Evolutionary conservation across 2,888 invertebrate genomes (phyloP).

Genomic region (Rotaria sp.): DNA sequence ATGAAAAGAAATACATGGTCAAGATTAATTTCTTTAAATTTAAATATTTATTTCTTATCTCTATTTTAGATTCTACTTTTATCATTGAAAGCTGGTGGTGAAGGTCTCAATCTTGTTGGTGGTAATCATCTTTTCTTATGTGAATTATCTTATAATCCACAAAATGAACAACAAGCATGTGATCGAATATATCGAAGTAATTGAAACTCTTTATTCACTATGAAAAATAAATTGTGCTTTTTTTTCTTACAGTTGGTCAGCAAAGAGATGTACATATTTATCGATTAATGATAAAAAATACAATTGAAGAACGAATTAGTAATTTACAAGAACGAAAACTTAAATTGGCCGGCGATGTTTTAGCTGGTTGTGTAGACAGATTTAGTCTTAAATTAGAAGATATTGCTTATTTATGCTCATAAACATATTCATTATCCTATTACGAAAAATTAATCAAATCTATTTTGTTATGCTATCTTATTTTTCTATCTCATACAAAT

Average conservation of each 20-base stretch:
- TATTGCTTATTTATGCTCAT: slow-evolving; percentile 1
- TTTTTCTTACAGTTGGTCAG: slow-evolving; percentile 66
- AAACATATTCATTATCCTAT: not conserved
- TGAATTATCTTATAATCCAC: slow-evolving; percentile 95
- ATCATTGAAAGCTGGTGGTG: slow-evolving; percentile 84
- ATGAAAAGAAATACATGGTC: slow-evolving; percentile 61
- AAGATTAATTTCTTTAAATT: not conserved
- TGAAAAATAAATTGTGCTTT: too few species aligned
- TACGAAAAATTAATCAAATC: too few species aligned
- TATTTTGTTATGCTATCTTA: too few species aligned
- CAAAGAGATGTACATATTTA: slow-evolving; percentile 71
- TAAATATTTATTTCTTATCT: not conserved
- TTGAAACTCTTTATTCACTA: not conserved
- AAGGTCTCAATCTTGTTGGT: slow-evolving; percentile 83
- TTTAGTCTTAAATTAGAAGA: not conserved
- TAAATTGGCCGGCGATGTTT: slow-evolving; percentile 61
- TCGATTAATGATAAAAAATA: slow-evolving; percentile 74
- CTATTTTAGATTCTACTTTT: slow-evolving; percentile 63
- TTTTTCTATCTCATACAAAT: not conserved
- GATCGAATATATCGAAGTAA: slow-evolving; percentile 73
- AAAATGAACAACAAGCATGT: slow-evolving; percentile 84
- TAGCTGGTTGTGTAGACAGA: slow-evolving; percentile 6
- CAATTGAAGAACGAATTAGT: slow-evolving; percentile 79
- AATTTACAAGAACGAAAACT: slow-evolving; percentile 73
- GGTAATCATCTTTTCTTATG: slow-evolving; percentile 81